Conservation (phyloP, 2,888 invertebrate species). For the Eustalomyia histrio region DNA sequence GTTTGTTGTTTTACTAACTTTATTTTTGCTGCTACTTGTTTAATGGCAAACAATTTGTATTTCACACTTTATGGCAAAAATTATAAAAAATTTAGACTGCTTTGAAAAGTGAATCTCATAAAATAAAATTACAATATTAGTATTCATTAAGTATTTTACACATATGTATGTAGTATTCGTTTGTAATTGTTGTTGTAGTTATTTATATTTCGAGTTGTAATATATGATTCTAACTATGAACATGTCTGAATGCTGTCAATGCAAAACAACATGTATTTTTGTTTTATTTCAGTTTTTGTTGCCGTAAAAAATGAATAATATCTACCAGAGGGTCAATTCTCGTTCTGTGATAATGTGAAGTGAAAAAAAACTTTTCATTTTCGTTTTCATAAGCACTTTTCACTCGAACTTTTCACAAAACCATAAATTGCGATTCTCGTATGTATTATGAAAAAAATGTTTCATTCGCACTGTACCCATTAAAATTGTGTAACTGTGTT, state of each 20-base stretch:
- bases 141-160: slow-evolving; percentile 57
- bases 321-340: too few relatives aligned
- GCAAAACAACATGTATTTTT: slow-evolving; percentile 57
- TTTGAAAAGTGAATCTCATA: slow-evolving; percentile 60
- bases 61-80: slow-evolving; percentile 54
- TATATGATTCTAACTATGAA: slow-evolving; percentile 60
- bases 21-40: slow-evolving; percentile 55
- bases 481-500: too few relatives aligned
- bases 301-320: slow-evolving; percentile 39
- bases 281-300: background rate
- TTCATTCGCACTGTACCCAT: too few relatives aligned
- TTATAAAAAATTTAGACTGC: slow-evolving; percentile 31
- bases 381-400: too few relatives aligned
- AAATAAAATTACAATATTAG: slow-evolving; percentile 48
- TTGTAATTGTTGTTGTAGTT: background rate
- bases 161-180: background rate
- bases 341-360: too few relatives aligned
- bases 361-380: too few relatives aligned
- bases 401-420: too few relatives aligned
- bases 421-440: too few relatives aligned
- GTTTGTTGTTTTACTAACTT: slow-evolving; percentile 54
- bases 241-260: slow-evolving; percentile 60
- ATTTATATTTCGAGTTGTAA: slow-evolving; percentile 57
- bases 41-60: slow-evolving; percentile 63
- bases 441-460: too few relatives aligned